These are phyloP conservation scores for Protosalanx chinensis DNA, from an alignment of 2,797 vertebrate genomes.

Conservation along the genomic window DNA sequence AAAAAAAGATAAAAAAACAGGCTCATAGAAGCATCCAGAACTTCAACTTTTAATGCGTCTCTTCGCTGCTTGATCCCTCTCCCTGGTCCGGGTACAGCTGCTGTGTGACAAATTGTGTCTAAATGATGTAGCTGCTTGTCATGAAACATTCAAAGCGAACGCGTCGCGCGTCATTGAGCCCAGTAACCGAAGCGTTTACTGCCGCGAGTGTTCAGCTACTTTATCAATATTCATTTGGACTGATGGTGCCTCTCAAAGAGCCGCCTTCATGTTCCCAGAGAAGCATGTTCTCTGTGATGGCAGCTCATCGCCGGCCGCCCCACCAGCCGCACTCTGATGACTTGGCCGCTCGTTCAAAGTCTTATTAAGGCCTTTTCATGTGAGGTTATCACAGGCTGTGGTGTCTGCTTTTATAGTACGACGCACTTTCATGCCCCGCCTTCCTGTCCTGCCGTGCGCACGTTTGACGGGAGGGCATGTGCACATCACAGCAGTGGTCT, in stretches of 20 bases:
- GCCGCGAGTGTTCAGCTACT: constrained; percentile 20
- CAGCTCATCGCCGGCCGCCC: not conserved
- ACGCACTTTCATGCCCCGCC: not conserved
- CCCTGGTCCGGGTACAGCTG: constrained; percentile 49
- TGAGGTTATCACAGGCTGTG: not conserved
- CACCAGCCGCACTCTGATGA: no score
- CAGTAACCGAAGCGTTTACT: constrained; percentile 55
- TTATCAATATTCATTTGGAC: constrained; percentile 59
- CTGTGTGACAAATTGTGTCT: constrained; percentile 67
- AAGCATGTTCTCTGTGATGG: not conserved
- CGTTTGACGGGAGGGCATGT: not conserved
- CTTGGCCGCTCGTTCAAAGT: not conserved
- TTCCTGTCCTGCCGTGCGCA: not conserved
- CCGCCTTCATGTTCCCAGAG: constrained; percentile 33
- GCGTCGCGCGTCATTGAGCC: constrained; percentile 47
- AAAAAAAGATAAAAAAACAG: not conserved
- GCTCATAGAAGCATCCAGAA: constrained; percentile 38
- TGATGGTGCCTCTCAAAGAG: constrained; percentile 30
- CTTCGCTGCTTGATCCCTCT: constrained; percentile 48
- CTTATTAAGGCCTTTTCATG: not conserved
- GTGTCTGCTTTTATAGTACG: not conserved
- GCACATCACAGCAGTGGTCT: not conserved
- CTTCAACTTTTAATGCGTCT: constrained; percentile 59
- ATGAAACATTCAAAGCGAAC: constrained; percentile 66
- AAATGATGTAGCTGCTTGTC: constrained; percentile 64